Base-by-base conservation (phyloP, 1,140 invertebrate genomes). In the Centruroides vittatus region DNA sequence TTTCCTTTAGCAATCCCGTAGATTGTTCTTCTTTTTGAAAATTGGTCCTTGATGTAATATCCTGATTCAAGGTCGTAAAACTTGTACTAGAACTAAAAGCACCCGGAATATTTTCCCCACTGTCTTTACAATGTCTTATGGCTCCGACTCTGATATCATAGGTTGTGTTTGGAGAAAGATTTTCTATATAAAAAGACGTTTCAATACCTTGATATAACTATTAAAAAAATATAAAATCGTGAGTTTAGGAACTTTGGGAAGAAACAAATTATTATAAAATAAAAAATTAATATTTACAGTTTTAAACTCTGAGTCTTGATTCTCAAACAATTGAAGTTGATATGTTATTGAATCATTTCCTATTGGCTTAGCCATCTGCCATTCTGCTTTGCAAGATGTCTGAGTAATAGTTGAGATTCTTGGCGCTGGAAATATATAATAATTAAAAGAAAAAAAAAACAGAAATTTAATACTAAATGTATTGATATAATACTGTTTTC, bases 91-190 rank as follows among this genome's bases (percentile, higher is more conserved):
- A 76, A 61, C 85, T 85, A 71, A 79, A 84, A 51, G 83, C 78
- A 47, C 86, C 84, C 34, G 75, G 67, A 47, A 88, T 76, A 51
- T 60, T 76, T 7, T 59, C 63, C 7, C 62, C 65, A 11, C 68
- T 78, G 47, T 74, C 74, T 3, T 69, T 65, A 61, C 79, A 78
- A 59, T 81, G 73, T 47, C 86, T 79, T 57, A 88, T 79, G 3
- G 83, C 81, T 74, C 83, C 85, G 13, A 89, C 85, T 35, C 86
- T 78, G 56, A 86, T 79, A 64, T 76, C 72, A 71, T 89, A 89
- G 64, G 86, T 84, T 41, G 78, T 79, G 61, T 82, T 83, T 13
- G 82, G 75, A 66, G 84, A 80, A 64, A 89, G 75, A 68, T 82
- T 81, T 63, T 81, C 80, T 66, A 89, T 71, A 57, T 72, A 73